Evolutionary conservation across 1,140 invertebrate genomes (phyloP).

Genomic region (Xylocopa sonorina): DNA sequence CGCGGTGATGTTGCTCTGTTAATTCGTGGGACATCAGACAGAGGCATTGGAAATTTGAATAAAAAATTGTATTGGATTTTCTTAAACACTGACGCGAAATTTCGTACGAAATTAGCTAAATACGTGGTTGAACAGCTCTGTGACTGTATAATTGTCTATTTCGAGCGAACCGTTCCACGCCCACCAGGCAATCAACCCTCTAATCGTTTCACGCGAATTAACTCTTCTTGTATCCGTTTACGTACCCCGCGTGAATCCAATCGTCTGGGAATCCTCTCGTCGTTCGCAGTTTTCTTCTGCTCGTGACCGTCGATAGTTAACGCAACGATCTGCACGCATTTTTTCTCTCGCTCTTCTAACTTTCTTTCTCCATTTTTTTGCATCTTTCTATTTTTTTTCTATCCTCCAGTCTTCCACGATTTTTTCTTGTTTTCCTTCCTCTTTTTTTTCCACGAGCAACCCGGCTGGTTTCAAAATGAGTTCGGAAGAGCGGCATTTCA

Average conservation of each 20-base stretch:
- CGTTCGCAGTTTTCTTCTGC: too few species aligned
- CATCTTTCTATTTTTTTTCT: too few species aligned
- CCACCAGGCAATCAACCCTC: background rate
- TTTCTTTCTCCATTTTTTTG: too few species aligned
- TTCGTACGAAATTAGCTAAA: too few species aligned
- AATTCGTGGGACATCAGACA: too few species aligned
- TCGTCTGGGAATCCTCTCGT: background rate
- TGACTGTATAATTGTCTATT: constrained; percentile 4
- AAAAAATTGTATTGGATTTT: too few species aligned
- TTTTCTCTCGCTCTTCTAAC: background rate
- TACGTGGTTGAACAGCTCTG: too few species aligned
- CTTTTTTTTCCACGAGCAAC: background rate
- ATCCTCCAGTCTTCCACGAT: background rate
- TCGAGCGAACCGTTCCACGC: background rate
- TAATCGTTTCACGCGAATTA: constrained; percentile 21
- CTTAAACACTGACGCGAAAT: too few species aligned
- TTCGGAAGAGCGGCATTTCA: constrained; percentile 15
- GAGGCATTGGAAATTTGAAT: too few species aligned
- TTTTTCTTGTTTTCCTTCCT: background rate
- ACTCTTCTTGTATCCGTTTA: background rate
- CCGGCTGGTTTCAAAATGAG: constrained; percentile 6
- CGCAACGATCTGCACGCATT: too few species aligned
- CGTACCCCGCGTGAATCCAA: constrained; percentile 11
- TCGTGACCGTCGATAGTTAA: too few species aligned
- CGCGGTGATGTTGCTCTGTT: too few species aligned